Evolutionary conservation across 2,888 invertebrate species (phyloP).

Genomic region (Acleris cristana): DNA sequence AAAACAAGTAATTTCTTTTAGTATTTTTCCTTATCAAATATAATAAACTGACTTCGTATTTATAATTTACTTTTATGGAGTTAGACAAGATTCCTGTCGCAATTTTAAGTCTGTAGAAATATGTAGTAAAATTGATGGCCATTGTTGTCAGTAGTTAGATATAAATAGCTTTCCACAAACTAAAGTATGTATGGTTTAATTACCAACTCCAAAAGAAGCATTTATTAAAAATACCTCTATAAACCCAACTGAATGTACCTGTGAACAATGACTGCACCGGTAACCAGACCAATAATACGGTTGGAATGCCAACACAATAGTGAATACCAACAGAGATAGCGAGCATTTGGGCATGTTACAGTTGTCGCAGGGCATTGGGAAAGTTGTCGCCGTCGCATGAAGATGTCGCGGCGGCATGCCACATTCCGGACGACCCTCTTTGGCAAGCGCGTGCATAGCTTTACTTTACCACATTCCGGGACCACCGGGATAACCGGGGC

Average conservation of each 20-base stretch:
- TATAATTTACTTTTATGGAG: too few relatives aligned
- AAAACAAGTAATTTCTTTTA: too few relatives aligned
- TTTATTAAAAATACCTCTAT: neutral
- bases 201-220: too few relatives aligned
- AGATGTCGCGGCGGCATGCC: slow-evolving; percentile 74
- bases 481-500: slow-evolving; percentile 46
- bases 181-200: too few relatives aligned
- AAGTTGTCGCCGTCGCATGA: slow-evolving; percentile 67
- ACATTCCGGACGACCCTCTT: slow-evolving; percentile 62
- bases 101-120: too few relatives aligned
- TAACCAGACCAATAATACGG: slow-evolving; percentile 27
- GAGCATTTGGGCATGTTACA: slow-evolving; percentile 46
- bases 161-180: too few relatives aligned
- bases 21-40: too few relatives aligned
- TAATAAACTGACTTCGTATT: too few relatives aligned
- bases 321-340: slow-evolving; percentile 38
- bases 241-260: slow-evolving; percentile 12
- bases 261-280: slow-evolving; percentile 19
- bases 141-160: too few relatives aligned
- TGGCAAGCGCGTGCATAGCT: slow-evolving; percentile 67
- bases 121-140: too few relatives aligned
- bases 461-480: slow-evolving; percentile 62
- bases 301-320: slow-evolving; percentile 34
- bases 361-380: slow-evolving; percentile 56
- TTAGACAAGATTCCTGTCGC: too few relatives aligned